Base-by-base conservation (phyloP, 1,140 invertebrate genomes). In the Neodiprion pinetum region DNA sequence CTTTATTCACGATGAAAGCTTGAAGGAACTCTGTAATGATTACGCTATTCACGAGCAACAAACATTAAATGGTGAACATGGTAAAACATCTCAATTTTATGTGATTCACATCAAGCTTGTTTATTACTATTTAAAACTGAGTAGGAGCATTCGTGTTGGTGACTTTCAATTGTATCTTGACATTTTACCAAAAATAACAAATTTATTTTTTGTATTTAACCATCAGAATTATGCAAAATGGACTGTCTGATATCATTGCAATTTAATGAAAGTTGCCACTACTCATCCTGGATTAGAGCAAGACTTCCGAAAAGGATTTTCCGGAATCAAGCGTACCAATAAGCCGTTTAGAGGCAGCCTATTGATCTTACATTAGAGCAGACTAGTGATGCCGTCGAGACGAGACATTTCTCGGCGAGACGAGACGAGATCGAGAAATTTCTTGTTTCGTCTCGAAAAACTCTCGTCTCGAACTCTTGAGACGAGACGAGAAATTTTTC, bases 301-400 rank as follows among this genome's bases (percentile, higher is more conserved):
- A 10, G 9, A 76, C 66, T 78, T 81, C 23, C 12, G 75, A 75
- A 65, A 77, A 75, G 76, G 76, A 72, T 79, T 14, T 69, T 76
- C 78, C 71, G 74, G 77, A 40, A 74, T 80, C 71, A 48, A 73
- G 74, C 70, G 76, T 65, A 79, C 74, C 11, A 53, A 67, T 61
- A 81, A 80, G 71, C 72, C 77, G 48, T 79, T 81, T 80, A 78
- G 48, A 40, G 77, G 73, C 75, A 75, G 65, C 79, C 78, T 48
- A 68, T 80, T 12, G 78, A 82, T 75, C 74, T 82, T 2, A 81
- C 78, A 0, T 48, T 82, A 28, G 82, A 83, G 69, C 82, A 83
- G 73, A 84, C 80, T 1, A 77, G 81, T 47, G 81, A 83, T 77
- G 79, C 77, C 9, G 80, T 17, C 17, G 17, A 17, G 17, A 17